phyloP scores from a whole-genome alignment of 1,140 invertebrate species.

The Sycophaga agraensis region DNA sequence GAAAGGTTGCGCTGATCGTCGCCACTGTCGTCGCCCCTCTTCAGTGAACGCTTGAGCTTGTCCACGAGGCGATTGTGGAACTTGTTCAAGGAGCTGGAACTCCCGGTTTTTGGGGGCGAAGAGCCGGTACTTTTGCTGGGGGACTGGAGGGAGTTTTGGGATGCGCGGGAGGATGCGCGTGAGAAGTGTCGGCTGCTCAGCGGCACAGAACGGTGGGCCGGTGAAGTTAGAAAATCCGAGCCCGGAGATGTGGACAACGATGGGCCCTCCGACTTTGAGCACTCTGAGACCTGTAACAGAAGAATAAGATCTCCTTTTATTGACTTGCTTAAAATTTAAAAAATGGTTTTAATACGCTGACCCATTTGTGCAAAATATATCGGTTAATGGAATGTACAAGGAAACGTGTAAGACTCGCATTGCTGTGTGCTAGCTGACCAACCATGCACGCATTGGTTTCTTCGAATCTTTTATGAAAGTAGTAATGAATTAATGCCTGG shows the following conservation, averaged over 20 bases:
- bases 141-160: conserved; percentile 64
- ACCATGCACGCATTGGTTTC: too few species aligned
- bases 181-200: conserved; percentile 63
- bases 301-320: conserved; percentile 21
- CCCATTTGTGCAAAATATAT: too few species aligned
- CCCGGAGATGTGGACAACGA: conserved; percentile 72
- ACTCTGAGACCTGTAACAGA: conserved; percentile 65
- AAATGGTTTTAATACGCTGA: too few species aligned
- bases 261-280: conserved; percentile 74
- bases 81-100: conserved; percentile 72
- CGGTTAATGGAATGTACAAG: too few species aligned
- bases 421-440: too few species aligned
- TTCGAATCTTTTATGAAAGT: too few species aligned
- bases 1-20: conserved; percentile 58
- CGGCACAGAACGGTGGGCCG: conserved; percentile 67
- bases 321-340: neutral
- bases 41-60: conserved; percentile 76
- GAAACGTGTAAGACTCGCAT: too few species aligned
- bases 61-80: conserved; percentile 83
- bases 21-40: conserved; percentile 64
- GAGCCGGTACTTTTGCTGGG: conserved; percentile 64
- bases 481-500: too few species aligned
- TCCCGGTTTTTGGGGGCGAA: conserved; percentile 63
- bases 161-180: conserved; percentile 62
- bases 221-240: conserved; percentile 64